Percentiles rank a stretch among this genome's conserved stretches.
phyloP scores from a whole-genome alignment of 2,888 invertebrate species.

The Lobophora halterata region DNA sequence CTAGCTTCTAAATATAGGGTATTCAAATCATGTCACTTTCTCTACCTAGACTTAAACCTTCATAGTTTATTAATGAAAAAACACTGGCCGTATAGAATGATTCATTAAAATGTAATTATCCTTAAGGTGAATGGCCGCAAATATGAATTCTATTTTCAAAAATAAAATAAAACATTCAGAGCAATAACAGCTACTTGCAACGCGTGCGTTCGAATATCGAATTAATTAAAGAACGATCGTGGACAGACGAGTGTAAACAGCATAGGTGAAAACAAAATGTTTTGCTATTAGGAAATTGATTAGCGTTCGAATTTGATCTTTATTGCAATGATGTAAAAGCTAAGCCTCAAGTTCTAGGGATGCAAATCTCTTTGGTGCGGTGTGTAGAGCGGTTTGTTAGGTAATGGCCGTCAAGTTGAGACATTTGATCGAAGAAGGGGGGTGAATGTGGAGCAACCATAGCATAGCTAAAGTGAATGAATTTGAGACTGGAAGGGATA shows the following conservation, averaged over 20 bases:
- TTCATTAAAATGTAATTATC: not conserved
- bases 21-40: slow-evolving; percentile 28
- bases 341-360: slow-evolving; percentile 28
- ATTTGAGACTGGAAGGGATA: slow-evolving; percentile 3
- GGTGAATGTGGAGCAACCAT: slow-evolving; percentile 76
- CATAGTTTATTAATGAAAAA: not conserved
- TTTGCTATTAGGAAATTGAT: slow-evolving; percentile 33
- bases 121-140: slow-evolving; percentile 35
- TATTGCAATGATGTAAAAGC: slow-evolving; percentile 42
- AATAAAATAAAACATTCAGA: slow-evolving; percentile 37
- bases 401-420: slow-evolving; percentile 70
- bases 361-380: slow-evolving; percentile 45
- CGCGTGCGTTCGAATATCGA: slow-evolving; percentile 72
- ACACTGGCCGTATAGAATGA: slow-evolving; percentile 7
- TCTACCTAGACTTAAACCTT: slow-evolving; percentile 20
- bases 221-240: slow-evolving; percentile 72
- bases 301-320: slow-evolving; percentile 44
- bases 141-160: slow-evolving; percentile 28
- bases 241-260: slow-evolving; percentile 68
- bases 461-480: slow-evolving; percentile 25
- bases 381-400: slow-evolving; percentile 70
- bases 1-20: slow-evolving; percentile 17
- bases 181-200: slow-evolving; percentile 57
- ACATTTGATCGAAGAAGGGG: slow-evolving; percentile 71
- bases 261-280: slow-evolving; percentile 56